Conservation (phyloP, 2,113 vertebrate species). For the Ramphastos sulfuratus region DNA sequence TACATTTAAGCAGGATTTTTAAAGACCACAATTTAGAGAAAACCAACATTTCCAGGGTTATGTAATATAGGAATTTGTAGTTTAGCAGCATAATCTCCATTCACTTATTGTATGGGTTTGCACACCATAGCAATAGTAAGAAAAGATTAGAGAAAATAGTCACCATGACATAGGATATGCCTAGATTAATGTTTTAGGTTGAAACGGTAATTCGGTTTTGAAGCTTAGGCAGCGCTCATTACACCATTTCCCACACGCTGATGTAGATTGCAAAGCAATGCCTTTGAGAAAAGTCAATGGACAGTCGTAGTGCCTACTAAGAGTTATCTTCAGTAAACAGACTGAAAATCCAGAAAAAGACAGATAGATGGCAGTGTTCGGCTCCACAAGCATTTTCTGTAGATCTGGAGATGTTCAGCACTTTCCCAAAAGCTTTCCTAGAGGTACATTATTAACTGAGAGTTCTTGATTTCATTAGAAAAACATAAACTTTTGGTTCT, state of each 20-base stretch:
- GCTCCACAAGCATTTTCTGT: not conserved
- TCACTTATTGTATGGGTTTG: not conserved
- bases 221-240: not conserved
- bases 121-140: not conserved
- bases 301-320: not conserved
- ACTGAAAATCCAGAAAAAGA: not conserved
- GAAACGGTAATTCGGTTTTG: not conserved
- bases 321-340: not conserved
- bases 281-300: not conserved
- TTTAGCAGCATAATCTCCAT: not conserved
- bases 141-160: not conserved
- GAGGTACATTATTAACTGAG: not conserved
- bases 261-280: not conserved
- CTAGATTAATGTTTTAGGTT: not conserved
- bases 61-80: not conserved
- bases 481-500: not conserved
- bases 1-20: not conserved
- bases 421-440: not conserved
- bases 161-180: not conserved
- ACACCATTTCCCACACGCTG: not conserved
- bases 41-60: not conserved
- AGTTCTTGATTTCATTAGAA: not conserved
- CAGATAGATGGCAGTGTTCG: conserved; percentile 22
- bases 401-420: not conserved
- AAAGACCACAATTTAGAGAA: not conserved